These are phyloP conservation scores for Drosophila biarmipes DNA, from an alignment of 1,140 invertebrate species.

Conservation along the genomic window DNA sequence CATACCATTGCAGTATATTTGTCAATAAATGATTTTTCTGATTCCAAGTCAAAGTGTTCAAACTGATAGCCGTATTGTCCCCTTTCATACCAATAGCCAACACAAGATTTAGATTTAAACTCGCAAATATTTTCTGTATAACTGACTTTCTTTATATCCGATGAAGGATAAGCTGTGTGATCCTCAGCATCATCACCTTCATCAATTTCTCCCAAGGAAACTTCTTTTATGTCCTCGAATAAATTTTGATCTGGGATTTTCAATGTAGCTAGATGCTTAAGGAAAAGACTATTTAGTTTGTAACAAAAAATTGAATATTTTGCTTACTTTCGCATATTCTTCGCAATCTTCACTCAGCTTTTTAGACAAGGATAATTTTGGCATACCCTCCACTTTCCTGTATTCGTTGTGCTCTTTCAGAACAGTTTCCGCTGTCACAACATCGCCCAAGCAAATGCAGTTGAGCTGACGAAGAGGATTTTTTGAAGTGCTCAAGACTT, in stretches of 20 bases:
- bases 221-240: too few relatives aligned
- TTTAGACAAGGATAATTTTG: not conserved
- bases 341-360: not conserved
- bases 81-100: not conserved
- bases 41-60: not conserved
- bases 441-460: not conserved
- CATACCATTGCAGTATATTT: not conserved
- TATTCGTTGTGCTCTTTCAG: not conserved
- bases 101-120: not conserved
- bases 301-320: too few relatives aligned
- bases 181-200: not conserved
- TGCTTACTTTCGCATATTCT: not conserved
- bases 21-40: not conserved
- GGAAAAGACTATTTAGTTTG: not conserved
- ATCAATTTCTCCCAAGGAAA: too few relatives aligned
- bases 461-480: not conserved
- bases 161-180: not conserved
- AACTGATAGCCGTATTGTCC: too few relatives aligned
- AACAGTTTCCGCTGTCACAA: not conserved
- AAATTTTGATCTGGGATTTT: not conserved
- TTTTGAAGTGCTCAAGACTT: not conserved
- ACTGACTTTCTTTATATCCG: not conserved
- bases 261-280: not conserved
- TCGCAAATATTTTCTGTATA: not conserved
- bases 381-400: not conserved